Base-by-base conservation (phyloP, 1,140 invertebrate genomes). In the Pomacea maculata region DNA sequence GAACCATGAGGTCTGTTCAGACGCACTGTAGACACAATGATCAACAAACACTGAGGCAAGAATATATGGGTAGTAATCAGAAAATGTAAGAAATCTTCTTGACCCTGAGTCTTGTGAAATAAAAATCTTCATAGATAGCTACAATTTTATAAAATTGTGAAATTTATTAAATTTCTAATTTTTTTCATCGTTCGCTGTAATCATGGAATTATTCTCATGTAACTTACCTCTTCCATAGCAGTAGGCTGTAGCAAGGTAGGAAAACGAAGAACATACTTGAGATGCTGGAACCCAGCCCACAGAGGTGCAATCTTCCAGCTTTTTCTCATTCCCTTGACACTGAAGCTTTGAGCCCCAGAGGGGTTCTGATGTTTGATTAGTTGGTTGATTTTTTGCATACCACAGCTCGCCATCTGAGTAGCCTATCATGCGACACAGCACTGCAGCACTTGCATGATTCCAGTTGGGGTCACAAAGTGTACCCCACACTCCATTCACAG, bases 191-290 rank as follows among this genome's bases (percentile, higher is more conserved):
- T 45, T 45, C 6, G 34, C 34, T 45, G 34, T 45, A 4, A 45
- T 45, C 34, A 45, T 45, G 34, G 34, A 45, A 45, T 45, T 2
- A 45, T 45, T 6, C 34, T 45, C 6, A 12, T 12, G 3, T 25
- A 15, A 67, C 75, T 29, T 80, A 88, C 88, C 87, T 82, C 82
- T 81, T 11, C 81, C 81, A 67, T 86, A 88, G 75, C 88, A 88
- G 78, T 86, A 86, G 14, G 84, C 86, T 11, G 81, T 84, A 64
- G 86, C 87, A 82, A 86, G 85, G 63, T 81, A 80, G 5, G 74
- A 82, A 74, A 86, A 85, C 19, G 63, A 77, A 5, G 75, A 52
- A 78, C 88, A 73, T 65, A 45, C 80, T 80, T n/a, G 14, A 3
- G 72, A 71, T 19, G 63, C 78, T 21, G 78, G 65, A 15, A 29